A percentile compares a stretch with the other conserved stretches of the same genome.
phyloP scores from a whole-genome alignment of 2,888 invertebrate genomes.

The Beris chalybata region DNA sequence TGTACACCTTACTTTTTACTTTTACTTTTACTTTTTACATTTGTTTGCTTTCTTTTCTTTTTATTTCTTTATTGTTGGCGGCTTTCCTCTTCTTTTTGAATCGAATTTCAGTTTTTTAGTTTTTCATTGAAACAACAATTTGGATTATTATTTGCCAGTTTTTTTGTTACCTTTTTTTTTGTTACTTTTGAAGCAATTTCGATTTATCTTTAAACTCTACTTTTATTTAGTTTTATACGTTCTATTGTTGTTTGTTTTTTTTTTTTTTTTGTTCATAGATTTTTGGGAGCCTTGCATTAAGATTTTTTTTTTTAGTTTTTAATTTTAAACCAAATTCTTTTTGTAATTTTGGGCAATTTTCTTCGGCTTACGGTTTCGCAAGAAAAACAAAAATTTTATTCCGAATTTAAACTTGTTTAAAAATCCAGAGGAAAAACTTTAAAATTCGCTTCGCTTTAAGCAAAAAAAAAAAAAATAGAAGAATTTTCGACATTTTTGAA shows the following conservation, averaged over 20 bases:
- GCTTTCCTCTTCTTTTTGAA: neutral
- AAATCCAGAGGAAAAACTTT: conserved; percentile 1
- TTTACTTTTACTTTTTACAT: neutral
- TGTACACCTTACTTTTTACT: conserved; percentile 5
- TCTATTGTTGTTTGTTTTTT: too few species aligned
- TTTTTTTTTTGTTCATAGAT: too few species aligned
- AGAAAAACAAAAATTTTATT: conserved; percentile 25
- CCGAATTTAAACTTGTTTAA: conserved; percentile 2
- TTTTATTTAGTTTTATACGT: too few species aligned
- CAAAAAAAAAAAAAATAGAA: too few species aligned
- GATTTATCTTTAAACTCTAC: too few species aligned
- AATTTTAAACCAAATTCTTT: neutral
- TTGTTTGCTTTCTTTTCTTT: neutral
- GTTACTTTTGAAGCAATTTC: too few species aligned
- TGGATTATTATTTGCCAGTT: too few species aligned
- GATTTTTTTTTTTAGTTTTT: neutral
- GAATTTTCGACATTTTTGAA: too few species aligned
- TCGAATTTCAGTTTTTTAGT: neutral
- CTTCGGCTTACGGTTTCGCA: neutral
- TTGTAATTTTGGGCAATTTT: neutral
- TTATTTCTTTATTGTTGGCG: conserved; percentile 4
- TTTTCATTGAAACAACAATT: neutral
- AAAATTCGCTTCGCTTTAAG: neutral
- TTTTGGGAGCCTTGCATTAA: too few species aligned
- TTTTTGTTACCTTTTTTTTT: neutral